These are phyloP conservation scores for Terebella lapidaria DNA, from an alignment of 2,888 invertebrate species.

Conservation along the genomic window DNA sequence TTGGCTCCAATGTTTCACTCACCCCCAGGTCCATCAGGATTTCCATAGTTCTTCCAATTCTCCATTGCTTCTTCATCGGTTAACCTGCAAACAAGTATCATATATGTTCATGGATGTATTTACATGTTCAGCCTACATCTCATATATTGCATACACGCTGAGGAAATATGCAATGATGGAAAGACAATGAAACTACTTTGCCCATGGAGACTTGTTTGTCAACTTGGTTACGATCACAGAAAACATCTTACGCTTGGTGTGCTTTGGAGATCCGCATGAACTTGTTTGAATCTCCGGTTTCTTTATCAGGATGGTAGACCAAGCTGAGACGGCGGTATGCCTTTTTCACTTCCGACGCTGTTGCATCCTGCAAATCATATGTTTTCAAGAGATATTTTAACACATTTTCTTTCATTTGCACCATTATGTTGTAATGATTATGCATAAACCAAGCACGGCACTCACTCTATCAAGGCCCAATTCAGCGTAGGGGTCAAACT, in stretches of 20 bases:
- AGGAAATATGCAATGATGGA: no score
- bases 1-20: no score
- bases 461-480: slow-evolving; percentile 76
- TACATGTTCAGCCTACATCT: no score
- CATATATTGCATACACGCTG: no score
- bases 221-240: no score
- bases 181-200: no score
- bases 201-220: no score
- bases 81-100: slow-evolving; percentile 70
- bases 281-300: slow-evolving; percentile 77
- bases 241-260: slow-evolving; percentile 55
- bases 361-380: slow-evolving; percentile 65
- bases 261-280: slow-evolving; percentile 98
- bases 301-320: slow-evolving; percentile 87
- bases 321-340: slow-evolving; percentile 91
- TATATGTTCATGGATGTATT: no score
- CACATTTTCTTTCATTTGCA: no score
- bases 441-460: no score
- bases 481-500: slow-evolving; percentile 98
- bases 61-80: slow-evolving; percentile 95
- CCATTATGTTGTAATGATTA: no score
- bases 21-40: slow-evolving; percentile 95
- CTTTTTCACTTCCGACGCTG: slow-evolving; percentile 84
- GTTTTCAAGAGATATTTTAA: no score
- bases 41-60: slow-evolving; percentile 99